These are phyloP conservation scores for Prietella phreatophila DNA, from an alignment of 2,113 vertebrate species.

Conservation along the genomic window DNA sequence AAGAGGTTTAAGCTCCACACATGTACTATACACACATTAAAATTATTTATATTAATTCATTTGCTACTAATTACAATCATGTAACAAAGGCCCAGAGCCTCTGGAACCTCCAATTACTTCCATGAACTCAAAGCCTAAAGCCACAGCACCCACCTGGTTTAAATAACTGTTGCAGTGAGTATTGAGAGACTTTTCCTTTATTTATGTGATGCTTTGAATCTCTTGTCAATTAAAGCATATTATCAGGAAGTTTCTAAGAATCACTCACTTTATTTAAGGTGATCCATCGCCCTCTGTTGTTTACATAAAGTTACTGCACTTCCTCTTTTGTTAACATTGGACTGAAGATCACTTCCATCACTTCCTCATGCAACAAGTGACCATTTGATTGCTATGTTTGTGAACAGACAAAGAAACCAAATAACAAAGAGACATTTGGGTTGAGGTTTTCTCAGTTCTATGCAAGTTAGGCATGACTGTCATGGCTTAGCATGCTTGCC, in stretches of 20 bases:
- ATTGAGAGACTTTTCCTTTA: neutral
- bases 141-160: neutral
- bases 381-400: neutral
- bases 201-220: neutral
- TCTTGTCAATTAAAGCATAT: neutral
- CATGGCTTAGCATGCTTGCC: too few species aligned
- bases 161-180: neutral
- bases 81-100: neutral
- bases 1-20: neutral
- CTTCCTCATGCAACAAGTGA: too few species aligned
- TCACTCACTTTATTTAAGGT: neutral
- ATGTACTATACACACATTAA: neutral
- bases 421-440: neutral
- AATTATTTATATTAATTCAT: neutral
- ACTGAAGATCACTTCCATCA: neutral
- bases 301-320: neutral
- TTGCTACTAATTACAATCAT: neutral
- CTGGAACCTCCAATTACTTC: neutral
- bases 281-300: slow-evolving; percentile 56
- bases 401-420: neutral
- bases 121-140: neutral
- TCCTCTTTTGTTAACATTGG: neutral
- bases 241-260: neutral
- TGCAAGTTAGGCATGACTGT: too few species aligned
- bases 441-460: too few species aligned